Evolutionary conservation across 2,888 invertebrate genomes (phyloP), one percentile per base, ranked within the genome.

Genomic region (Nomada flava): DNA sequence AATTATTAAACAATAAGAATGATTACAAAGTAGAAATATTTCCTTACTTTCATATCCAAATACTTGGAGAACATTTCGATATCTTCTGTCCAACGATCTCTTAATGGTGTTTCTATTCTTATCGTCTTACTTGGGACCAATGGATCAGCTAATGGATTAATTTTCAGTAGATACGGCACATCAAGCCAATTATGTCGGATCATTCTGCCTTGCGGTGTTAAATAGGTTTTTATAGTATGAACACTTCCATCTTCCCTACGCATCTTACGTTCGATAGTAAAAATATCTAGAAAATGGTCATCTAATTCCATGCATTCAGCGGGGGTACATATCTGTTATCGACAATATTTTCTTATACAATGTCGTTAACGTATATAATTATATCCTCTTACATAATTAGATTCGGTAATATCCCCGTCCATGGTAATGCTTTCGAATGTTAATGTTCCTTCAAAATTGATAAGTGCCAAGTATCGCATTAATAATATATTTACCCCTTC

Each of bases 401-500:
- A 96, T 81, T 95, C 93, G 82, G 95, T 95, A 79, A 96, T 92
- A 67, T 94, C 94, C 5, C 96, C 96, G 84, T 95, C 95, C 85
- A 96, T 95, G 84, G 95, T 94, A 68, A 95, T 94, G 20, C 95
- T 95, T 29, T 95, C 94, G 29, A 95, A 94, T 89, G 95, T 95
- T 82, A 96, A 93, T 72, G 90, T 94, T 13, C 96, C 96, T 69
- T 93, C 93, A 87, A 94, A 95, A 83, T 95, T 94, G 20, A 91
- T 93, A 18, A 96, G 89, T 2, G 95, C 95, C 50, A 96, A 92
- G 90, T 95, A 96, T 83, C 96, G 94, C 92, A 96, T 93, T 23
- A 96, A 91, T 18, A 96, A 91, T 78, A 96, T 93, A 92, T 95
- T 96, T 11, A 95, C 95, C 50, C 96, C 96, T 94, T 96, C 96